Conservation (phyloP, 37 sponge, comb jelly and placozoan species). For the Axinella damicornis region DNA sequence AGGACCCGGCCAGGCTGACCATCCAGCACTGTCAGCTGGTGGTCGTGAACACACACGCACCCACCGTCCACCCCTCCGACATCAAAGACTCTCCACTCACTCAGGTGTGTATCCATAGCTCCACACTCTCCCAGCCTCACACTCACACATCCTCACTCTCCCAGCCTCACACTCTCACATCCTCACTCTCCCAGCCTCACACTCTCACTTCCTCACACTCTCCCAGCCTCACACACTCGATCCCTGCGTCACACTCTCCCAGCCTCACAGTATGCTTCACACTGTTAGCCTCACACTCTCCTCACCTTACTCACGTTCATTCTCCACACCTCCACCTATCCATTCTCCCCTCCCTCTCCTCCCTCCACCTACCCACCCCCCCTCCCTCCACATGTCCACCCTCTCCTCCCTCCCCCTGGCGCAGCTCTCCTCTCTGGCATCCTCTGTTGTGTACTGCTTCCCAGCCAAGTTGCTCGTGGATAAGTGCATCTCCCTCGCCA, state of each 20-base stretch:
- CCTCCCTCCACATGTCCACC: neutral
- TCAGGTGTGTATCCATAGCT: conserved; percentile 23
- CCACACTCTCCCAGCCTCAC: neutral
- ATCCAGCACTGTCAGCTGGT: conserved; percentile 75
- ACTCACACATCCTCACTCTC: neutral
- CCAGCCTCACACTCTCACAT: neutral
- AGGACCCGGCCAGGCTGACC: conserved; percentile 63
- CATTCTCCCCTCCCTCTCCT: neutral
- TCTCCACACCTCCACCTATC: neutral
- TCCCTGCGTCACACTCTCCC: neutral
- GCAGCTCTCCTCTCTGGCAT: conserved; percentile 47
- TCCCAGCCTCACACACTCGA: too few relatives aligned
- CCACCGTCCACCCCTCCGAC: neutral
- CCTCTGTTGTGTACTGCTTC: conserved; percentile 55
- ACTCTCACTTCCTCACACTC: neutral
- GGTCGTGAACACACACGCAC: conserved; percentile 59
- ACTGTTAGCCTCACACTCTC: neutral
- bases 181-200: neutral
- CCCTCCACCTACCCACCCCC: neutral
- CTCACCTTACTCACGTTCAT: neutral
- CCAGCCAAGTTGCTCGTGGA: conserved; percentile 53
- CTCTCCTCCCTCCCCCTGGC: neutral
- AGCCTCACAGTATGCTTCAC: neutral
- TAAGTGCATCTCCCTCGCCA: conserved; percentile 54
- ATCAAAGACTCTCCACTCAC: conserved; percentile 65